phyloP scores from a whole-genome alignment of 1,140 invertebrate genomes.

The Temnothorax curvispinosus region DNA sequence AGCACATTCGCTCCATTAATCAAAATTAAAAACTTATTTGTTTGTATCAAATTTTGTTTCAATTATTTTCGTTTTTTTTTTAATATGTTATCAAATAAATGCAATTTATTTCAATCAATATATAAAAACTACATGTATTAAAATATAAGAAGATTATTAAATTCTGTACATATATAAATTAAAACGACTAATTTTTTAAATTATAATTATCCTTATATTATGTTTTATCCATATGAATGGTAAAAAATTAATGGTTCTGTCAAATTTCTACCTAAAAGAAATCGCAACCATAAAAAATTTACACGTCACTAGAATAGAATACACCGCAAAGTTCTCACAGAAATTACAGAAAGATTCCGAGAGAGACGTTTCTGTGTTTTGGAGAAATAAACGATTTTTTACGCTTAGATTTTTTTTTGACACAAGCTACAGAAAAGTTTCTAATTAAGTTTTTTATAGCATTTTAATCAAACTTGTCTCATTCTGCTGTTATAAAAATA shows the following conservation, averaged over 20 bases:
- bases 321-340: no score
- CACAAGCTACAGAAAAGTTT: neutral
- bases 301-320: no score
- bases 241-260: no score
- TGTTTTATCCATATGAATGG: no score
- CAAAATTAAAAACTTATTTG: neutral
- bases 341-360: no score
- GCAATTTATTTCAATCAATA: neutral
- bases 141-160: no score
- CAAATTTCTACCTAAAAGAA: no score
- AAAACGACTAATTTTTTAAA: no score
- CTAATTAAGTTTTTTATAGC: neutral
- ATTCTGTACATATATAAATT: no score
- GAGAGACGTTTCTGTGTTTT: no score
- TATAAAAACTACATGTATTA: neutral
- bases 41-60: neutral
- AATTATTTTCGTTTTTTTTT: neutral
- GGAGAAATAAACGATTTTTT: neutral
- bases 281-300: no score
- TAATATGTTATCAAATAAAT: neutral
- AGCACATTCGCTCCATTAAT: neutral
- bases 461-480: neutral
- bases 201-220: no score
- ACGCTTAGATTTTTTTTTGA: neutral
- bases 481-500: neutral